phyloP scores from a whole-genome alignment of 2,888 invertebrate genomes.

The Hemicrepidius hirtus region DNA sequence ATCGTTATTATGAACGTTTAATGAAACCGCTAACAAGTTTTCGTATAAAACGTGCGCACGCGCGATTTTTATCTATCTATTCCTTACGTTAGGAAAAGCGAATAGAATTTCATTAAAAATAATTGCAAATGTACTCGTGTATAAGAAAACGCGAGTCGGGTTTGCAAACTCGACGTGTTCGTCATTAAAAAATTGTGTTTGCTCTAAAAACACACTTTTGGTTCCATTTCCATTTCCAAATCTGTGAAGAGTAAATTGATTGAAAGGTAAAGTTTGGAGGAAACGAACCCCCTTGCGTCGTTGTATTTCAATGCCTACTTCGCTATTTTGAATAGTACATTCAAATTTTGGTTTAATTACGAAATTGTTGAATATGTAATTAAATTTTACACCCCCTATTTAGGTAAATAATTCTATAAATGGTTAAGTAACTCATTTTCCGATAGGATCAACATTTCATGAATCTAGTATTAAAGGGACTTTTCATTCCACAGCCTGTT shows the following conservation, averaged over 20 bases:
- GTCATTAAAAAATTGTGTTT: slow-evolving; percentile 19
- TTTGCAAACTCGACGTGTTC: slow-evolving; percentile 13
- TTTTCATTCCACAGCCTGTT: too few species aligned
- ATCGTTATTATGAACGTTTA: slow-evolving; percentile 43
- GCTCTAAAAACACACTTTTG: slow-evolving; percentile 8
- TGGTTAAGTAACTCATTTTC: too few species aligned
- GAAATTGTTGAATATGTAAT: too few species aligned
- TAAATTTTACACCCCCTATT: too few species aligned
- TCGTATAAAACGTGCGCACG: slow-evolving; percentile 13
- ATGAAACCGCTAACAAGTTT: slow-evolving; percentile 45
- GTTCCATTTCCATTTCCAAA: not conserved
- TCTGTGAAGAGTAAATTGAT: not conserved
- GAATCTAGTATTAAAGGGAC: too few species aligned
- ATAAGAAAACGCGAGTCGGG: not conserved
- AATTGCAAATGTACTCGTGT: slow-evolving; percentile 1
- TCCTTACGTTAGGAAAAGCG: not conserved
- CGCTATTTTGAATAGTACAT: too few species aligned
- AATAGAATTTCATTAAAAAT: slow-evolving; percentile 16
- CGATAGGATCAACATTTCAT: too few species aligned
- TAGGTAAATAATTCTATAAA: too few species aligned
- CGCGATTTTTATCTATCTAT: not conserved
- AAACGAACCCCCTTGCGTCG: not conserved
- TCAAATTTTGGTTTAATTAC: too few species aligned
- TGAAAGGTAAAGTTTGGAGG: not conserved
- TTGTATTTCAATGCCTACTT: not conserved